Evolutionary conservation across 2,797 vertebrate genomes (phyloP), one percentile per base, ranked within the genome.

Genomic region (Pagetopsis macropterus): DNA sequence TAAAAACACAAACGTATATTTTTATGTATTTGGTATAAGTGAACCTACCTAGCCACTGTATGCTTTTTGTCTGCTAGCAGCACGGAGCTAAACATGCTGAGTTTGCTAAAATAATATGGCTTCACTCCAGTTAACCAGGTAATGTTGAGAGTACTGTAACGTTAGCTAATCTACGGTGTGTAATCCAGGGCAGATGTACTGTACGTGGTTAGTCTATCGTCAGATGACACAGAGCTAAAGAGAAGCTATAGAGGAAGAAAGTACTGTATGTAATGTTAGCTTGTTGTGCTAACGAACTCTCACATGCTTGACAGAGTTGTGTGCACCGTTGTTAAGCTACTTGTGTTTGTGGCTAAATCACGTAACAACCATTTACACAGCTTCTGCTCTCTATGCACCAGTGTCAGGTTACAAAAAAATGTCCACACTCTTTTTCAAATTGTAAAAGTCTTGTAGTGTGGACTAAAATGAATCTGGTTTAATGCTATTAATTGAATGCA

Each of bases 61-160:
- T 16, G 40, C 0, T 43, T 9, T 48, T 1, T 48, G 10, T 48
- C 1, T 52, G 61, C 1, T 5, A 2, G 37, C 7, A 41, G 3
- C 43, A 17, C 16, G 21, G 11, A 10, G 9, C 44, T 41, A 5
- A 23, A 37, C 33, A 41, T 31, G 70, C 19, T 52, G 4, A 57
- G 46, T 16, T 23, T 55, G 86, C 84, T 83, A 81, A 72, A 70
- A 54, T 52, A 44, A 62, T 66, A 81, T 83, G 84, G 23, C 69
- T 40, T 13, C 52, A 37, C 3, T 11, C 52, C 44, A 48, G 57
- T 51, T 60, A 45, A 57, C 17, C 50, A 73, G 52, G 72, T 48
- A 19, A 45, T 9, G 71, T 37, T 63, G n/a, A 46, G 23, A 15
- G 9, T 2, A 37, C 4, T 19, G n/a, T n/a, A 11, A 27, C 5